Evolutionary conservation across 2,797 vertebrate species (phyloP).

Genomic region (Alca torda): DNA sequence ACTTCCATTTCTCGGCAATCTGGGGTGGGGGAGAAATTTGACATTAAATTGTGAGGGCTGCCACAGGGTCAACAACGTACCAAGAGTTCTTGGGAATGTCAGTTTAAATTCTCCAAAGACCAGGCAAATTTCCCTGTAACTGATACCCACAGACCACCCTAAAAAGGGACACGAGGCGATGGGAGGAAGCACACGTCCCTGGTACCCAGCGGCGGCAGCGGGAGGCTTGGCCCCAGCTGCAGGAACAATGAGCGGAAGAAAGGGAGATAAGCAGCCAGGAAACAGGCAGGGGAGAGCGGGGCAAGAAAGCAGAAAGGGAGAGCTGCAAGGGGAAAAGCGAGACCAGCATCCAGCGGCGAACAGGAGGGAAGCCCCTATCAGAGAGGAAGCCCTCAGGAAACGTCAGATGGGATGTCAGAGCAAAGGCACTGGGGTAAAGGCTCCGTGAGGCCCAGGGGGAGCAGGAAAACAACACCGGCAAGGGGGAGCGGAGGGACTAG

Average conservation of each 20-base stretch:
- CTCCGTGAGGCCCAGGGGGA: neutral
- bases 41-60: neutral
- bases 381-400: neutral
- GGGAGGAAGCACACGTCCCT: neutral
- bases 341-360: rapidly evolving
- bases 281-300: neutral
- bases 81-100: neutral
- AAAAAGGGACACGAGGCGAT: neutral
- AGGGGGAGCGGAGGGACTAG: neutral
- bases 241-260: neutral
- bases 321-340: neutral
- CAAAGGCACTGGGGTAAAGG: neutral
- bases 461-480: neutral
- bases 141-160: neutral
- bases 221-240: neutral
- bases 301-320: neutral
- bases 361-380: neutral
- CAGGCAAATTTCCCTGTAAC: neutral
- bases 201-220: neutral
- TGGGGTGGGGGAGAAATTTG: neutral
- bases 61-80: neutral
- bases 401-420: neutral
- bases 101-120: neutral
- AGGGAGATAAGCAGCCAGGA: slow-evolving; percentile 22
- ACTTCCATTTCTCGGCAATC: neutral